Percentiles rank a stretch among this genome's conserved stretches.
Evolutionary conservation across 2,888 invertebrate species (phyloP).

Genomic region (Mythimna loreyi): DNA sequence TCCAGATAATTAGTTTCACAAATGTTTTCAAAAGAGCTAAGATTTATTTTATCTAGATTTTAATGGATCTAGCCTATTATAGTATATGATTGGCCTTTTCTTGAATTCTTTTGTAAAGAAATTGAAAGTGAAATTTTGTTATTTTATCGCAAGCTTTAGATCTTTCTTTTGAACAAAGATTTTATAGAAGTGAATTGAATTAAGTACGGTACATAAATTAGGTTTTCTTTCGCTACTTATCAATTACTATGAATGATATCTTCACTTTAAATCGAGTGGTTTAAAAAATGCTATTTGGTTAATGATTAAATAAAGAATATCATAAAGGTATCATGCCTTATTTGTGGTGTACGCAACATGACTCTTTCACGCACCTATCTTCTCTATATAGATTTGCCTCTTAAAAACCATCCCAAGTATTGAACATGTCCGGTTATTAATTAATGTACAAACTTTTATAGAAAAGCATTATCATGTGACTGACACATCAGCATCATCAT

Average conservation of each 20-base stretch:
- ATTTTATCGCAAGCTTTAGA: slow-evolving; percentile 12
- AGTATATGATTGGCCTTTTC: slow-evolving; percentile 19
- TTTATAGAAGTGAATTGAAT: slow-evolving; percentile 5
- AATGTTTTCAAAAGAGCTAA: slow-evolving; percentile 28
- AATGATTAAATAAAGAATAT: too few relatives aligned
- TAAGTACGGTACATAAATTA: not conserved
- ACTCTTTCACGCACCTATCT: too few relatives aligned
- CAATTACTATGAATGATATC: not conserved
- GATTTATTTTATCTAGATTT: slow-evolving; percentile 31
- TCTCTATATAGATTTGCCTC: too few relatives aligned
- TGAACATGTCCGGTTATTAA: too few relatives aligned
- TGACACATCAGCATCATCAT: too few relatives aligned
- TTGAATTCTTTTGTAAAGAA: slow-evolving; percentile 23
- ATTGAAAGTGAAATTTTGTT: slow-evolving; percentile 17
- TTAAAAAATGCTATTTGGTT: too few relatives aligned
- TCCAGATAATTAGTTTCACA: slow-evolving; percentile 37
- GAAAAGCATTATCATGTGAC: too few relatives aligned
- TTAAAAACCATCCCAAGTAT: too few relatives aligned
- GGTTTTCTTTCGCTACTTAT: slow-evolving; percentile 2
- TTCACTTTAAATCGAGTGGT: not conserved
- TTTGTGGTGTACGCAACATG: too few relatives aligned
- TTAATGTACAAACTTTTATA: too few relatives aligned
- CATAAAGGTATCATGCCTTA: too few relatives aligned
- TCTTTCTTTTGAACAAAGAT: not conserved
- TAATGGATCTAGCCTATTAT: slow-evolving; percentile 27